Percentiles rank a stretch among this genome's conserved stretches.
Evolutionary conservation across 1,140 invertebrate genomes (phyloP).

Genomic region (Steinernema feltiae): DNA sequence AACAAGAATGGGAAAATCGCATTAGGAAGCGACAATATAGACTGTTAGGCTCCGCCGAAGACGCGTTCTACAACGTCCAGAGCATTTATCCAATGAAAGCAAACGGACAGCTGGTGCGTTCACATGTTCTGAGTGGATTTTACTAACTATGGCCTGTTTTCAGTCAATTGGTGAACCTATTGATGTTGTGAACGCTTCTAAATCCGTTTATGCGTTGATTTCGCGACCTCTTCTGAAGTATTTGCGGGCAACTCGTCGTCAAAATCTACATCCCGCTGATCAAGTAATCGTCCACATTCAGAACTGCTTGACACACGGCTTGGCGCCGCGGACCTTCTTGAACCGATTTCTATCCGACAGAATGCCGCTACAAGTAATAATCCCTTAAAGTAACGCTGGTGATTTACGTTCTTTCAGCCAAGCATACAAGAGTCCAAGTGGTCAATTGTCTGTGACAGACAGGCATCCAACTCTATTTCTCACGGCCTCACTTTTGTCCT

Average conservation of each 20-base stretch:
- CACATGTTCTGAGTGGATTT: neutral
- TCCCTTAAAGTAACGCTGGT: neutral
- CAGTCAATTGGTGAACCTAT: slow-evolving; percentile 65
- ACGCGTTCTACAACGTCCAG: slow-evolving; percentile 90
- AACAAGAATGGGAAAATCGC: slow-evolving; percentile 87
- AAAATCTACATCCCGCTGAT: slow-evolving; percentile 86
- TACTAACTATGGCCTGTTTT: slow-evolving; percentile 1
- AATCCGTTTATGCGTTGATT: slow-evolving; percentile 91
- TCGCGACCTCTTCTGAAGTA: slow-evolving; percentile 91
- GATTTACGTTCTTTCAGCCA: slow-evolving; percentile 62
- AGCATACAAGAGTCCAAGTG: slow-evolving; percentile 73
- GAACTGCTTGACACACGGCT: slow-evolving; percentile 79
- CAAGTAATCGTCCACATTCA: slow-evolving; percentile 79
- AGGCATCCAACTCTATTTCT: slow-evolving; percentile 73
- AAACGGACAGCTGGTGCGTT: slow-evolving; percentile 40
- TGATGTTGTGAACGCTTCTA: slow-evolving; percentile 87
- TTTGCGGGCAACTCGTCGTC: slow-evolving; percentile 83
- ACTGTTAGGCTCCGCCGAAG: slow-evolving; percentile 83
- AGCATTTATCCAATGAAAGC: slow-evolving; percentile 63
- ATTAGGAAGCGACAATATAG: slow-evolving; percentile 81
- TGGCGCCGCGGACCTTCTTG: slow-evolving; percentile 84
- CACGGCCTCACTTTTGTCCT: slow-evolving; percentile 79
- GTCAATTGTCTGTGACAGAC: slow-evolving; percentile 83
- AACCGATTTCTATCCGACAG: slow-evolving; percentile 63
- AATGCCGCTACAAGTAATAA: slow-evolving; percentile 24